phyloP scores from a whole-genome alignment of 2,888 invertebrate species.

The Hololepta plana region DNA sequence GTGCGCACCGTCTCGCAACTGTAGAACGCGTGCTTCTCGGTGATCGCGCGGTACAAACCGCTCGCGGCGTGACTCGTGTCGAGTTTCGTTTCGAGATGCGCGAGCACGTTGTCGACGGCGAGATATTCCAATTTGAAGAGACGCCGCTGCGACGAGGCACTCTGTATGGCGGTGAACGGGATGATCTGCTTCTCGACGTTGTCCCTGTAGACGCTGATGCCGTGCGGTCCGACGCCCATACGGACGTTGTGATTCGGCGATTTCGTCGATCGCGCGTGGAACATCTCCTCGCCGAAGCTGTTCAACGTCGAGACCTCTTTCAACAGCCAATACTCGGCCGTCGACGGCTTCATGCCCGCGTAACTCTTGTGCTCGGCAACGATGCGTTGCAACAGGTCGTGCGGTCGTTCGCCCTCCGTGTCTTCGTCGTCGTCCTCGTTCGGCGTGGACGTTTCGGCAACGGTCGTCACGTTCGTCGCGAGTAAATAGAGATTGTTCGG shows the following conservation, averaged over 20 bases:
- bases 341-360: slow-evolving; percentile 44
- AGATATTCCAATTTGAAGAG: slow-evolving; percentile 61
- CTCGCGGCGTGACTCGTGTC: slow-evolving; percentile 67
- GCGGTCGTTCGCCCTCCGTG: slow-evolving; percentile 42
- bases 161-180: slow-evolving; percentile 64
- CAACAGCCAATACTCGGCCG: slow-evolving; percentile 68
- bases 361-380: slow-evolving; percentile 40
- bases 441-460: slow-evolving; percentile 21
- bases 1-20: slow-evolving; percentile 81
- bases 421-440: slow-evolving; percentile 10
- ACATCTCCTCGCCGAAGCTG: slow-evolving; percentile 71
- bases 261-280: slow-evolving; percentile 58
- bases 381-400: slow-evolving; percentile 42
- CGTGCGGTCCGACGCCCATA: slow-evolving; percentile 71
- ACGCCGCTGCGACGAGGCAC: slow-evolving; percentile 56
- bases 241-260: slow-evolving; percentile 27
- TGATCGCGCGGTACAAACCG: slow-evolving; percentile 68
- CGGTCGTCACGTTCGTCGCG: slow-evolving; percentile 41
- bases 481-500: slow-evolving; percentile 42
- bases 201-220: slow-evolving; percentile 53
- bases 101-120: slow-evolving; percentile 45
- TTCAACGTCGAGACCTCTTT: slow-evolving; percentile 64
- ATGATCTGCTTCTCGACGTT: slow-evolving; percentile 54
- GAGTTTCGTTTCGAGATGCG: slow-evolving; percentile 59
- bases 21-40: slow-evolving; percentile 84